Conservation (phyloP, 2,113 vertebrate species). For the Herpetotheres cachinnans region DNA sequence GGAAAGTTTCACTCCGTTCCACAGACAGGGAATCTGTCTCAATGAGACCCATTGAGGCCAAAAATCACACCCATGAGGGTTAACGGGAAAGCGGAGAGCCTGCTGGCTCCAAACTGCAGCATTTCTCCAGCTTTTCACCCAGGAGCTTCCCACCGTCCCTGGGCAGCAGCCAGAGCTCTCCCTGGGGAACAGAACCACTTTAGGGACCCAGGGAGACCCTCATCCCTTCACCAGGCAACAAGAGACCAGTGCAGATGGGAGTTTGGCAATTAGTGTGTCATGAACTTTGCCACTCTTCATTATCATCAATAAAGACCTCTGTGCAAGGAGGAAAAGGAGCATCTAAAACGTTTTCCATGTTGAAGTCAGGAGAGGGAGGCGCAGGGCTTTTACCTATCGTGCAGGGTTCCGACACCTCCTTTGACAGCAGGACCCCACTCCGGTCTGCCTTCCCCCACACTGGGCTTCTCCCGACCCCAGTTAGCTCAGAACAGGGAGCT, state of each 20-base stretch:
- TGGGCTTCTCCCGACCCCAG: background rate
- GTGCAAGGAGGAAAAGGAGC: background rate
- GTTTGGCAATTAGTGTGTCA: background rate
- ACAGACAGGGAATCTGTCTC: background rate
- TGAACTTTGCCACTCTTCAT: background rate
- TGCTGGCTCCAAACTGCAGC: background rate
- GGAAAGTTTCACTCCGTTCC: background rate
- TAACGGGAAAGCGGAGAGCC: background rate
- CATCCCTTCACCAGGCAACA: background rate
- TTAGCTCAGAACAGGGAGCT: background rate
- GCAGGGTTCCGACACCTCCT: background rate
- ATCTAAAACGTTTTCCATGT: background rate
- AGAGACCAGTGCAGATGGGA: background rate
- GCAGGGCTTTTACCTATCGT: background rate
- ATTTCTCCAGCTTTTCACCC: background rate
- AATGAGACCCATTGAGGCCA: background rate
- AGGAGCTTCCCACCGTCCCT: background rate
- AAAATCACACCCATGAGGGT: background rate
- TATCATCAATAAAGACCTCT: background rate
- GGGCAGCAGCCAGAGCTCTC: background rate
- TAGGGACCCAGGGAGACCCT: background rate
- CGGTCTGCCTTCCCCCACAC: background rate
- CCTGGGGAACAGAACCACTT: rapidly evolving
- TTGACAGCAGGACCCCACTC: background rate
- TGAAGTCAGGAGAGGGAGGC: background rate